These are phyloP conservation scores for Oncorhynchus gorbuscha DNA, from an alignment of 2,113 vertebrate species.

Conservation along the genomic window DNA sequence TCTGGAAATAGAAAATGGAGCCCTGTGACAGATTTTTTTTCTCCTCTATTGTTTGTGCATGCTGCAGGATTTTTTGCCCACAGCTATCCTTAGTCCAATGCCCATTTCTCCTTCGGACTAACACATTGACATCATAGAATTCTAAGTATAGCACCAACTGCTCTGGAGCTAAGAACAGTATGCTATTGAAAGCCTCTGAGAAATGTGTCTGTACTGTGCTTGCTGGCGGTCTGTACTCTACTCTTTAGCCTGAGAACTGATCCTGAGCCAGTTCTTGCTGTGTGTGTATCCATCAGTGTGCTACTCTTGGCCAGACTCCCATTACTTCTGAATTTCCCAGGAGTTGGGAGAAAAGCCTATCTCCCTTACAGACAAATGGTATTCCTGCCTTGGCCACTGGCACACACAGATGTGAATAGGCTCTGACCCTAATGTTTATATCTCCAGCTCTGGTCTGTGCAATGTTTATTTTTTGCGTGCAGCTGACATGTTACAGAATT, in stretches of 20 bases:
- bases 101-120: no score
- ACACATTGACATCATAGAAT: no score
- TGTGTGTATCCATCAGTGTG: constrained; percentile 20
- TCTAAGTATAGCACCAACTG: no score
- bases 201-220: constrained; percentile 9
- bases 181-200: constrained; percentile 29
- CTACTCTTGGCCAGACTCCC: constrained; percentile 28
- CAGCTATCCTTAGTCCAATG: no score
- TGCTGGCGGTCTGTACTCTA: constrained; percentile 45
- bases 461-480: constrained; percentile 19
- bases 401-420: constrained; percentile 18
- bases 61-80: neutral
- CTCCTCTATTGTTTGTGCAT: neutral
- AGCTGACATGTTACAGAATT: constrained; percentile 26
- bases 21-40: neutral
- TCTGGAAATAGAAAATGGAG: neutral
- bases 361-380: constrained; percentile 57
- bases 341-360: constrained; percentile 48
- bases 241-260: constrained; percentile 48
- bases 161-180: neutral
- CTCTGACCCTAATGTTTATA: constrained; percentile 40
- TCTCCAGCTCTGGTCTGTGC: constrained; percentile 27
- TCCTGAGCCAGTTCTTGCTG: constrained; percentile 25
- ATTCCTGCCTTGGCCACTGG: constrained; percentile 21
- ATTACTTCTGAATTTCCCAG: constrained; percentile 59